Base-by-base conservation (phyloP, 2,888 invertebrate species). In the Rhynchonema sp. region DNA sequence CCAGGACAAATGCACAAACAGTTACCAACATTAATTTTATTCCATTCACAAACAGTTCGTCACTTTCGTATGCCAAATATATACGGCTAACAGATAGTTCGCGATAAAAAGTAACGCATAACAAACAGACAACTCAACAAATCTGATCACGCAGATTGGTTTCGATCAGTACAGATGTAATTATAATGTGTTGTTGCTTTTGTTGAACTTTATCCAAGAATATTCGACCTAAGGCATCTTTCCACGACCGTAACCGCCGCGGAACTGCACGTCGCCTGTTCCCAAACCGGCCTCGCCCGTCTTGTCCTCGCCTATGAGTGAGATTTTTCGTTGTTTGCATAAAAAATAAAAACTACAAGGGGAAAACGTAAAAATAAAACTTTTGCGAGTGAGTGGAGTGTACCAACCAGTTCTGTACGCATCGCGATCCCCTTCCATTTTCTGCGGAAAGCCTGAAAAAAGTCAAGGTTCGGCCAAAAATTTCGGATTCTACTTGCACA, bases 221-320 rank as follows among this genome's bases (percentile, higher is more conserved):
- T n/a, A n/a, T n/a, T n/a, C n/a, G n/a, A n/a, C n/a, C n/a, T 38
- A 38, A 38, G 6, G 17, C 38, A 17, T 6, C 17, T 38, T 38
- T 38, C 38, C 38, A 64, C 72, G 68, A 55, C 72, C 72, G 65
- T 70, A 72, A 62, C 72, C 72, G 57, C 64, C 69, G 58, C 72
- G 68, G 68, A 91, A 92, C 82, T 92, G 90, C 72, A 94, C 82
- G 76, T 72, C 69, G 66, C 84, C 86, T 62, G 87, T 84, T 65
- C 94, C 96, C 70, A 91, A 87, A 66, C 94, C 96, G 70, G 90
- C 94, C 77, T 96, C 96, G 64, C 87, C 86, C 77, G 90, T 90
- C 78, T 96, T 96, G 76, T 96, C 94, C 62, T 25, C 20, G 38
- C 57, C 57, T 27, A n/a, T 6, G 6, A 52, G 38, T 6, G 6